Conservation (phyloP, 2,113 vertebrate species). For the Murina feae region DNA sequence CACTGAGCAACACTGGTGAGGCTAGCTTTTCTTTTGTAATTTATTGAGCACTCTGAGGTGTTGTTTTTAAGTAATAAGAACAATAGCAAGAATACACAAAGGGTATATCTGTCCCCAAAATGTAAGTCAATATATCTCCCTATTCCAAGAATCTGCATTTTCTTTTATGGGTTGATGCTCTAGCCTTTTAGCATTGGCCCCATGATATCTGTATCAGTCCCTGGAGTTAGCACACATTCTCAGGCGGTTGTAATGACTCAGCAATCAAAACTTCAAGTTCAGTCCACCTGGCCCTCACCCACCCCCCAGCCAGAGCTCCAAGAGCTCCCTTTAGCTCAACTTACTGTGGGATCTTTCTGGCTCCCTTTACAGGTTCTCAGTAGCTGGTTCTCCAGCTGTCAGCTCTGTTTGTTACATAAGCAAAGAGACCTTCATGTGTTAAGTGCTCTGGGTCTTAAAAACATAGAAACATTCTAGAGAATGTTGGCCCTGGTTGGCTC, state of each 20-base stretch:
- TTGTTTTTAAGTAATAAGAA: background rate
- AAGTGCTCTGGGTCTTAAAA: constrained; percentile 65
- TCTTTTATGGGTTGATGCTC: background rate
- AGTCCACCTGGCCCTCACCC: background rate
- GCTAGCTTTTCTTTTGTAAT: background rate
- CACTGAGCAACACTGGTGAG: too few species aligned
- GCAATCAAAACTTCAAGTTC: constrained; percentile 44
- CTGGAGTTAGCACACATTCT: background rate
- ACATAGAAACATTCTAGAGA: constrained; percentile 62
- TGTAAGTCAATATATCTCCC: background rate
- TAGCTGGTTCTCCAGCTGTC: constrained; percentile 62
- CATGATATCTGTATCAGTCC: background rate
- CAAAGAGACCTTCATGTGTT: constrained; percentile 68
- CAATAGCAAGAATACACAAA: background rate
- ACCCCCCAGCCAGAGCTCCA: constrained; percentile 1
- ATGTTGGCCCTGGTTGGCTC: constrained; percentile 57
- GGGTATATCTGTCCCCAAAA: background rate
- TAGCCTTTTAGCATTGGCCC: background rate
- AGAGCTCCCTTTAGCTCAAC: background rate
- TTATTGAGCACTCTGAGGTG: background rate
- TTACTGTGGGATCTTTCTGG: background rate
- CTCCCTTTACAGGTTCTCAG: constrained; percentile 23
- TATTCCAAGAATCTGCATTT: background rate
- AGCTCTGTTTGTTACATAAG: constrained; percentile 63
- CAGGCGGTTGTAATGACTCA: constrained; percentile 69